Base-by-base conservation (phyloP, 2,113 vertebrate species). In the Gambusia affinis region DNA sequence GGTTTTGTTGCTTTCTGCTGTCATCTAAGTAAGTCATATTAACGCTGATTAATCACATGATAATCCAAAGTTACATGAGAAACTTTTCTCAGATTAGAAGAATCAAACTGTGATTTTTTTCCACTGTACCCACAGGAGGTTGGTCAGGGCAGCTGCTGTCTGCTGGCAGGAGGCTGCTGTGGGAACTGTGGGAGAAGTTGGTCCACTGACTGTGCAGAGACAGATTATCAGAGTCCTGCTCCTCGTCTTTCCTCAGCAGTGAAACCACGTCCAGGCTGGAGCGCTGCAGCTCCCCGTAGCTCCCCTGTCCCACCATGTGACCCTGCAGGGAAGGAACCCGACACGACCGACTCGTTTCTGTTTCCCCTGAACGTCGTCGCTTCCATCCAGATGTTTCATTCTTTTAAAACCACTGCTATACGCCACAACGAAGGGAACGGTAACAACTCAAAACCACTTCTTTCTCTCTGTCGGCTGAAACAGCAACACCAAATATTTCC, bases 261-360 rank as follows among this genome's bases (percentile, higher is more conserved):
- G 96, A 97, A 73, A 96, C 95, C 92, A 99, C 98, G 90, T 99
- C 97, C 72, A 99, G 33, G 51, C 97, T 97, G 0, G 95, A 98
- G 78, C 85, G 94, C 88, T 95, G 94, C 80, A 98, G 96, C 76
- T 97, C 96, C 0, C 90, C 84, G 82, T 97, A 99, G 1, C 95
- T 97, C 75, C 97, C 98, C 81, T 94, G 95, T 14, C 95, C 95
- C 70, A 98, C 94, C 95, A 96, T 95, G 85, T 95, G 88, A 69
- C 97, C 98, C 98, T 99, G 90, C 19, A 74, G 28, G 93, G 27
- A 67, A 24, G 70, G 17, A 54, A 37, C 4, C 14, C 30, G 14
- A 62, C 39, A 73, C 37, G 17, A 44, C 14, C 12, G 42, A 1
- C 22, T 24, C 19, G 22, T 54, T 54, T 24, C 1, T 2, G 2